Conservation (phyloP, 2,888 invertebrate species). For the Osedax frankpressi region DNA sequence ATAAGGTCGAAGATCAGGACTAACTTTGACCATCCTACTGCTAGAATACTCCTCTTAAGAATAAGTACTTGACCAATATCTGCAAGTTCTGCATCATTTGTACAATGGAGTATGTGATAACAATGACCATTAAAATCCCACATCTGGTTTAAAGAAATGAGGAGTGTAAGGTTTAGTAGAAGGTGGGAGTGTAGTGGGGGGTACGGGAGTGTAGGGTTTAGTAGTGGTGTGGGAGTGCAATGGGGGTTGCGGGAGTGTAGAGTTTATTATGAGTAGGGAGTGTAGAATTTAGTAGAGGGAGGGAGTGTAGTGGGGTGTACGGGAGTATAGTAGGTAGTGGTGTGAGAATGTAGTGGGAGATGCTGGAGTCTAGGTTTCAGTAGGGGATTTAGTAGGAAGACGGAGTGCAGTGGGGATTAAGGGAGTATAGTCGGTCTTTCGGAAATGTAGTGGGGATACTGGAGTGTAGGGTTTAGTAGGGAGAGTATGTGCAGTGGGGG, state of each 20-base stretch:
- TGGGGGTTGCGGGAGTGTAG: not conserved
- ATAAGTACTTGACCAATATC: conserved; percentile 43
- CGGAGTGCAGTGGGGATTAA: no score
- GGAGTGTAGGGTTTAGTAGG: no score
- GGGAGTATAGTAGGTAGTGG: not conserved
- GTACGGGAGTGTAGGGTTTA: not conserved
- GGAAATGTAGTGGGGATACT: no score
- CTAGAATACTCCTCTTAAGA: conserved; percentile 41
- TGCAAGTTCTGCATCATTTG: conserved; percentile 38
- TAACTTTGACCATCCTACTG: conserved; percentile 44
- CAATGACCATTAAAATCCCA: conserved; percentile 47
- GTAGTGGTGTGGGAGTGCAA: not conserved
- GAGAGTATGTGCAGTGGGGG: no score
- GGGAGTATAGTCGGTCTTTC: no score
- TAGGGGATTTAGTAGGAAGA: no score
- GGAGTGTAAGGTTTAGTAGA: not conserved
- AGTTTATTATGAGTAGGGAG: not conserved
- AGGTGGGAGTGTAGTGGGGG: not conserved
- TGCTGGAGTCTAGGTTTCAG: not conserved
- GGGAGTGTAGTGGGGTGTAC: not conserved
- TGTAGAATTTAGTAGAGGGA: not conserved
- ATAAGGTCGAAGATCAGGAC: conserved; percentile 14
- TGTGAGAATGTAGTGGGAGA: not conserved
- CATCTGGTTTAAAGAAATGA: no score
- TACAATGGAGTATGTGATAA: conserved; percentile 41